Base-by-base conservation (phyloP, 2,113 vertebrate species). In the Kryptolebias marmoratus region DNA sequence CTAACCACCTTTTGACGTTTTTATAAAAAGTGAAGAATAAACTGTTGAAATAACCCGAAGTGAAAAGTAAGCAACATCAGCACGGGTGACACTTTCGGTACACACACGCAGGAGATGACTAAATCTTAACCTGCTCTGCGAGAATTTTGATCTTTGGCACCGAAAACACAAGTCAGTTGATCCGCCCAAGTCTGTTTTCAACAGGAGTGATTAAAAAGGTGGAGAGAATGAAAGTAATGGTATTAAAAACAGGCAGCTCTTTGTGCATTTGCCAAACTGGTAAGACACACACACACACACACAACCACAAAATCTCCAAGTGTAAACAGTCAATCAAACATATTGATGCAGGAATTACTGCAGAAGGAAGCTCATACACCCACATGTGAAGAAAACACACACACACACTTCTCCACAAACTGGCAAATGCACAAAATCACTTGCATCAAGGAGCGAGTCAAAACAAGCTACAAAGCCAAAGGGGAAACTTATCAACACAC, bases 401-500 rank as follows among this genome's bases (percentile, higher is more conserved):
- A 76, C 27, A 49, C 30, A 65, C 39, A 42, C 39, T 42, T 42
- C 39, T 39, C 63, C 3, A 73, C 62, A 72, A 71, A 79, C 79
- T 75, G 71, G 68, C 71, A 67, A 48, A 86, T 68, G 72, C 73
- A 47, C 11, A 79, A 45, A 57, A 73, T 71, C 27, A 45, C 69
- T 75, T 67, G 1, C 68, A 59, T 65, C 1, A 54, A 79, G 42
- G 76, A 67, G 36, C 87, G 0, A 74, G 87, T 85, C 77, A 81
- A 89, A 83, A 90, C 83, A 85, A 75, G 87, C 71, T 61, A 18
- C 64, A 36, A 77, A 79, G 82, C 87, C 74, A 74, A 81, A 72
- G 79, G 82, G 82, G 57, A 80, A 82, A 76, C 48, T 36, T 49
- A 42, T 42, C 52, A 39, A 65, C 53, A 27, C 70, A 36, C 60